Conservation (phyloP, 2,113 vertebrate genomes). For the Pseudois nayaur region DNA sequence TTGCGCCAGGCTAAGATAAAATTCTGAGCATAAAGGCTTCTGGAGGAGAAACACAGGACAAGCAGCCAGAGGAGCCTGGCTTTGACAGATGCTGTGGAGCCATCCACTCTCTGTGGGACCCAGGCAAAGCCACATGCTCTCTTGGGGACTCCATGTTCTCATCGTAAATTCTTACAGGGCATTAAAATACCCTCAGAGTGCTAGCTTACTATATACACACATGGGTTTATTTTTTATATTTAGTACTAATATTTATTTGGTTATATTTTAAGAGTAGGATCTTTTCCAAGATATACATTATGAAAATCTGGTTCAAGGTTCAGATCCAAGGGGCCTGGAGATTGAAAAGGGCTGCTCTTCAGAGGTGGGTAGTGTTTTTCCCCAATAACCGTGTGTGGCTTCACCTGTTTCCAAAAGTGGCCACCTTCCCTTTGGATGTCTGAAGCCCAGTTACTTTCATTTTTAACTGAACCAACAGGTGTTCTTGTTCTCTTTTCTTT, state of each 20-base stretch:
- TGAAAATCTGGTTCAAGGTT: not conserved
- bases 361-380: accelerated
- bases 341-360: accelerated
- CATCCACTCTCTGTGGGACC: not conserved
- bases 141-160: not conserved
- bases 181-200: not conserved
- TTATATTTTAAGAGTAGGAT: not conserved
- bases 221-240: not conserved
- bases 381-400: not conserved
- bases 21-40: not conserved
- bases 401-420: constrained; percentile 35
- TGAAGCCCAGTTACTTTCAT: not conserved
- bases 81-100: not conserved
- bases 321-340: not conserved
- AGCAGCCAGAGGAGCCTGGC: not conserved
- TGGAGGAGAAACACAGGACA: not conserved
- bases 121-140: not conserved
- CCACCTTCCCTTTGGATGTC: constrained; percentile 37
- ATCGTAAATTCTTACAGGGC: not conserved
- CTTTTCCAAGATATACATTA: not conserved
- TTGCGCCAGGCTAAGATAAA: not conserved
- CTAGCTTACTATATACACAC: not conserved
- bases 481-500: not conserved
- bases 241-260: not conserved
- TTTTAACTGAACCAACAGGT: constrained; percentile 44